A percentile compares a stretch with the other conserved stretches of the same genome.
phyloP scores from a whole-genome alignment of 2,113 vertebrate species.

The Pseudorectes ferrugineus region DNA sequence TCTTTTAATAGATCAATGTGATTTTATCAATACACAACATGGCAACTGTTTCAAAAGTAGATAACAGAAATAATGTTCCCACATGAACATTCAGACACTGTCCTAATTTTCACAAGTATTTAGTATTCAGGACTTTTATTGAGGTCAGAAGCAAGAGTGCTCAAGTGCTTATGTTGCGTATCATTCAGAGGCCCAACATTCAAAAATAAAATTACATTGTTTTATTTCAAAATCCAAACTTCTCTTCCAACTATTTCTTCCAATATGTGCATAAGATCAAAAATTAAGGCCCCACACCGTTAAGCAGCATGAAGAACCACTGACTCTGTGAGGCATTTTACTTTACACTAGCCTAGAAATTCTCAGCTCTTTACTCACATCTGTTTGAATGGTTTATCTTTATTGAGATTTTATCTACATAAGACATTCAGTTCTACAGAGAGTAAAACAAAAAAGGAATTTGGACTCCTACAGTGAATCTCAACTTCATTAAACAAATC shows the following conservation, averaged over 20 bases:
- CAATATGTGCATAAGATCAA: not conserved
- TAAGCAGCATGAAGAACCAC: not conserved
- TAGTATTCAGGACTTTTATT: not conserved
- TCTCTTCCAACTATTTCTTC: not conserved
- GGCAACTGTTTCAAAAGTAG: not conserved
- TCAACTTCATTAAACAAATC: conserved; percentile 30
- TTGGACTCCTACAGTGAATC: conserved; percentile 4
- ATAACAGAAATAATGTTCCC: not conserved
- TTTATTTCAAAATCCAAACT: not conserved
- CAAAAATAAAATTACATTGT: not conserved
- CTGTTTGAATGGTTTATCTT: not conserved
- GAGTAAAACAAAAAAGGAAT: not conserved
- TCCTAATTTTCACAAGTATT: not conserved
- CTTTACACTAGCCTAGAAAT: not conserved
- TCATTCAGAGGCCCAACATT: not conserved
- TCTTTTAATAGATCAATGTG: not conserved
- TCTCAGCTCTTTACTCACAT: not conserved
- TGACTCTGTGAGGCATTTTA: not conserved
- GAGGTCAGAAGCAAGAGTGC: not conserved
- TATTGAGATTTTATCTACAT: conserved; percentile 1
- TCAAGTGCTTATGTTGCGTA: not conserved
- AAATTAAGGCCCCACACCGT: not conserved
- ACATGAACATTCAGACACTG: not conserved
- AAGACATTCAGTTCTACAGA: not conserved
- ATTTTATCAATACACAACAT: not conserved